A percentile compares a stretch with the other conserved stretches of the same genome.
Evolutionary conservation across 2,113 vertebrate species (phyloP).

Genomic region (Scytalopus superciliaris): DNA sequence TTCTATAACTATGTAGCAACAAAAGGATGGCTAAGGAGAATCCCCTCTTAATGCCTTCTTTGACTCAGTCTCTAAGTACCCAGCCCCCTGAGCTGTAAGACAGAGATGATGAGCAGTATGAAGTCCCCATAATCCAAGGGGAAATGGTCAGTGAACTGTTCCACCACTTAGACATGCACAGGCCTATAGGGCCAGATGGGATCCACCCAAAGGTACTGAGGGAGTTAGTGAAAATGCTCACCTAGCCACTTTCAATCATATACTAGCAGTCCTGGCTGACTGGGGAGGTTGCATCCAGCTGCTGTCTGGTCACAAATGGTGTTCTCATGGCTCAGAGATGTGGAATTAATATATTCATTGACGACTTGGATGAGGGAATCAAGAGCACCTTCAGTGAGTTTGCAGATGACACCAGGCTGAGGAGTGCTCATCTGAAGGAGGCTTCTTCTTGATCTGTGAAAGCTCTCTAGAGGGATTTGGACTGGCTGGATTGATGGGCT

Average conservation of each 20-base stretch:
- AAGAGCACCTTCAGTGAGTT: neutral
- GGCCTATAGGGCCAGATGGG: neutral
- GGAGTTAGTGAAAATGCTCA: no score
- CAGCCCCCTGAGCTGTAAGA: neutral
- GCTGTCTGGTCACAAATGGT: neutral
- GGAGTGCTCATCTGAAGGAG: neutral
- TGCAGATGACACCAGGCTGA: neutral
- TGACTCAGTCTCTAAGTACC: neutral
- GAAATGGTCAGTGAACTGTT: neutral
- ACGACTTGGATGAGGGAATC: neutral
- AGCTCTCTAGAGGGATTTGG: neutral
- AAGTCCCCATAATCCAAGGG: neutral
- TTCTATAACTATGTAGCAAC: neutral
- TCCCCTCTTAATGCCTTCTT: neutral
- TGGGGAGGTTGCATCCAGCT: neutral
- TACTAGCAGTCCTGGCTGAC: neutral
- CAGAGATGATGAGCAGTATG: neutral
- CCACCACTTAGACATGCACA: neutral
- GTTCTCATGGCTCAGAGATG: neutral
- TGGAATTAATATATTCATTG: neutral
- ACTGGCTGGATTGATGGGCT: neutral
- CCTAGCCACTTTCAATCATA: neutral
- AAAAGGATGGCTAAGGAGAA: neutral
- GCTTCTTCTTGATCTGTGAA: neutral
- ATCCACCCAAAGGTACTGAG: neutral